Conservation (phyloP, 1,140 invertebrate species). For the Calosoma granatense region DNA sequence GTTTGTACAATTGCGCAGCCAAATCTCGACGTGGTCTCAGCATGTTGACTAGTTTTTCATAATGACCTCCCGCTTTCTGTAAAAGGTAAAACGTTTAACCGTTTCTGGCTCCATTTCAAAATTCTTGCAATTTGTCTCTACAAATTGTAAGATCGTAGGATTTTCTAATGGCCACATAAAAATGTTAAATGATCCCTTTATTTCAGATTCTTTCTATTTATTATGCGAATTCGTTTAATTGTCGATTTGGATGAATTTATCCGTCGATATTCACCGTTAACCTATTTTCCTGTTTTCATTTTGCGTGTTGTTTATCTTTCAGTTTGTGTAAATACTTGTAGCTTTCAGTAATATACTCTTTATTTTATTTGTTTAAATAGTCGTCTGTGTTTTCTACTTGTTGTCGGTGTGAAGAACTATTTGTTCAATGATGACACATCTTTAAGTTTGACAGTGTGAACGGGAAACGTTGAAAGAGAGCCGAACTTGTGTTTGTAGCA, state of each 20-base stretch:
- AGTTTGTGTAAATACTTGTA: too few relatives aligned
- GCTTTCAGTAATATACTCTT: too few relatives aligned
- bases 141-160: neutral
- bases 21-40: neutral
- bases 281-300: neutral
- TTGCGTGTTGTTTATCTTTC: too few relatives aligned
- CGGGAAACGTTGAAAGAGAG: too few relatives aligned
- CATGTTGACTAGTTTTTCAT: slow-evolving; percentile 19
- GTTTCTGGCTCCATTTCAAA: slow-evolving; percentile 15
- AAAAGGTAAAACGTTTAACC: slow-evolving; percentile 16
- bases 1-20: neutral
- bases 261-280: too few relatives aligned
- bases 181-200: slow-evolving; percentile 1
- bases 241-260: too few relatives aligned
- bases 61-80: slow-evolving; percentile 18
- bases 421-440: too few relatives aligned
- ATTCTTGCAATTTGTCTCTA: slow-evolving; percentile 5
- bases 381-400: too few relatives aligned
- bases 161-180: slow-evolving; percentile 1
- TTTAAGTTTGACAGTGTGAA: too few relatives aligned
- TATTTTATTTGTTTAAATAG: too few relatives aligned
- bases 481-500: too few relatives aligned
- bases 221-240: neutral
- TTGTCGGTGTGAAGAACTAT: too few relatives aligned
- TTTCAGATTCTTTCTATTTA: slow-evolving; percentile 5